These are phyloP conservation scores for Butorides virescens DNA, from an alignment of 2,113 vertebrate genomes.

Conservation along the genomic window DNA sequence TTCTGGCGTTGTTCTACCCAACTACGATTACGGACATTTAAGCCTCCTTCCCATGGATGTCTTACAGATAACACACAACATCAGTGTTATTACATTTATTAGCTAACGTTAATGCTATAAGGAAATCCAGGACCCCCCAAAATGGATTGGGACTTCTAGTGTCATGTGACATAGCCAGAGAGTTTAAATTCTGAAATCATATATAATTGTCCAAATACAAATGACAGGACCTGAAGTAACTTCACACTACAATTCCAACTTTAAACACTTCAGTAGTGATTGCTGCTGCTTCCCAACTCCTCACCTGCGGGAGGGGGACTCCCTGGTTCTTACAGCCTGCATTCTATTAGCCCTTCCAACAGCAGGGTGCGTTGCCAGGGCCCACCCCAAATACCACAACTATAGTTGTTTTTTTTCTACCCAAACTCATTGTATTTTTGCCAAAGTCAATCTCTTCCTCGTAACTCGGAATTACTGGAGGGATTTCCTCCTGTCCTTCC, in stretches of 20 bases:
- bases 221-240: background rate
- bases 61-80: background rate
- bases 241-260: background rate
- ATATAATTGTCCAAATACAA: background rate
- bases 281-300: background rate
- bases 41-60: background rate
- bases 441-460: background rate
- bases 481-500: background rate
- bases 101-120: background rate
- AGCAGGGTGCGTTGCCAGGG: rapidly evolving
- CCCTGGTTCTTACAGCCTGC: background rate
- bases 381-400: background rate
- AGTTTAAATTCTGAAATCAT: background rate
- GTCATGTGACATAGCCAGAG: background rate
- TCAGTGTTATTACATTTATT: background rate
- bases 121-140: background rate
- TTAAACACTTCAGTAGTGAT: background rate
- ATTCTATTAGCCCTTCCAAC: background rate
- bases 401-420: background rate
- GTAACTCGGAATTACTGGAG: background rate
- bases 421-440: background rate
- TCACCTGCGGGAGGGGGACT: background rate
- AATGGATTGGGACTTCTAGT: background rate
- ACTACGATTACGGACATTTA: rapidly evolving
- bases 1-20: background rate